Evolutionary conservation across 2,888 invertebrate species (phyloP).

Genomic region (Drosophila kuntzei): DNA sequence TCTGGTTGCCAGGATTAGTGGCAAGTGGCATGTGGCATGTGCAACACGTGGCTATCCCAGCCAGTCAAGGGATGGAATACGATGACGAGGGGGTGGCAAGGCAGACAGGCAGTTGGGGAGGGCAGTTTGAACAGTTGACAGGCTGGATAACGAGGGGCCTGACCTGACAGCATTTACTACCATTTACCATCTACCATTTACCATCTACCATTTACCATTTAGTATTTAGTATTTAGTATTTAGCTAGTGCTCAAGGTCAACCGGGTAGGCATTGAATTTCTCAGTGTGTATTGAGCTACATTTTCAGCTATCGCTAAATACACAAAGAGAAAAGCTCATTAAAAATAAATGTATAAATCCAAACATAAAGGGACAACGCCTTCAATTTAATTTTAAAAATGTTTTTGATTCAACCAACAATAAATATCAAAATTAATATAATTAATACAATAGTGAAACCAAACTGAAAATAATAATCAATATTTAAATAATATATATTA

Average conservation of each 20-base stretch:
- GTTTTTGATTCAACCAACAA: no score
- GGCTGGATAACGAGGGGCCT: constrained; percentile 38
- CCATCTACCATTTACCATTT: background rate
- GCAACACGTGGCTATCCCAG: constrained; percentile 55
- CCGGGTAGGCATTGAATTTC: constrained; percentile 13
- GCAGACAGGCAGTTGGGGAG: background rate
- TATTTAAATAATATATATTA: no score
- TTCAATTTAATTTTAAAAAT: no score
- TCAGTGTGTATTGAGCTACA: constrained; percentile 18
- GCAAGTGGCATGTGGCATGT: constrained; percentile 35
- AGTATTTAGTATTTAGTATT: constrained; percentile 41
- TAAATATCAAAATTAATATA: no score
- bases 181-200: background rate
- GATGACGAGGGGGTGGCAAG: background rate
- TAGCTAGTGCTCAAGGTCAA: constrained; percentile 68
- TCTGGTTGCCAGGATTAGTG: constrained; percentile 53
- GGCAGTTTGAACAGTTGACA: constrained; percentile 27
- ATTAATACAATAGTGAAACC: no score
- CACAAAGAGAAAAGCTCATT: background rate
- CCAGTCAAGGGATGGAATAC: constrained; percentile 7
- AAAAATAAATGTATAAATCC: no score
- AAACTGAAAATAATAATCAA: no score
- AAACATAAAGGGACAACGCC: no score
- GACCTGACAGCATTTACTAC: constrained; percentile 19
- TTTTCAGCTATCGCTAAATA: constrained; percentile 22